A percentile compares a stretch with the other conserved stretches of the same genome.
These are phyloP conservation scores for Saxidomus purpurata DNA, from an alignment of 1,140 invertebrate species.

Conservation along the genomic window DNA sequence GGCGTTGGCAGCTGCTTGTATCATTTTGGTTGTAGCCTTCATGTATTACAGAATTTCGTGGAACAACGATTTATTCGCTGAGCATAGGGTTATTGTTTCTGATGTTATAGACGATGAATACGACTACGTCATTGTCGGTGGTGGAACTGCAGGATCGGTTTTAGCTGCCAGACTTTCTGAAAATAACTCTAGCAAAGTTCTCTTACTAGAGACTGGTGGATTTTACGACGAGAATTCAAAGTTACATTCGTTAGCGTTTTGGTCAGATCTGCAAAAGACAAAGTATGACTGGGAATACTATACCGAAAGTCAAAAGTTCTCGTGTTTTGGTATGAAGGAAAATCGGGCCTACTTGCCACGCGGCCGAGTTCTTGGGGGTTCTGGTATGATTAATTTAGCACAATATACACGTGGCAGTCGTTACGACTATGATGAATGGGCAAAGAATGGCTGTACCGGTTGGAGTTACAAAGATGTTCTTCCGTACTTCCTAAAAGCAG, in stretches of 20 bases:
- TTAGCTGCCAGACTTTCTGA: constrained; percentile 96
- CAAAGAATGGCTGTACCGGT: neutral
- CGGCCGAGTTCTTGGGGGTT: constrained; percentile 42
- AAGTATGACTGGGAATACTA: too few species aligned
- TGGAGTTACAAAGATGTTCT: constrained; percentile 58
- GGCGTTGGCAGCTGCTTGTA: neutral
- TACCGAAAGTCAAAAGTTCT: neutral
- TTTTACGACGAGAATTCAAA: constrained; percentile 96
- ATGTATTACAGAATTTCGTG: neutral
- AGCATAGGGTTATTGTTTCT: neutral
- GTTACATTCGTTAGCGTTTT: constrained; percentile 75
- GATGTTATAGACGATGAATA: constrained; percentile 27
- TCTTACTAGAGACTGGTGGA: constrained; percentile 95
- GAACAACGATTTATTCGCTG: neutral
- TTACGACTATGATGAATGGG: constrained; percentile 4
- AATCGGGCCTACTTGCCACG: constrained; percentile 25
- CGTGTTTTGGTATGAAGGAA: neutral
- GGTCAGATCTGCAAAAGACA: too few species aligned
- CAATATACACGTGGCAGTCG: too few species aligned
- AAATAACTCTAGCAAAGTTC: constrained; percentile 90
- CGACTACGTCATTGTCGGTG: constrained; percentile 88
- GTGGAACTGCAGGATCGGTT: constrained; percentile 97
- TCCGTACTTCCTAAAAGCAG: constrained; percentile 61
- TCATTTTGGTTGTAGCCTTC: neutral
- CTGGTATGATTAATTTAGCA: constrained; percentile 11